A percentile compares a stretch with the other conserved stretches of the same genome.
These are phyloP conservation scores for Scaptomyza flava DNA, from an alignment of 2,888 invertebrate species.

Conservation along the genomic window DNA sequence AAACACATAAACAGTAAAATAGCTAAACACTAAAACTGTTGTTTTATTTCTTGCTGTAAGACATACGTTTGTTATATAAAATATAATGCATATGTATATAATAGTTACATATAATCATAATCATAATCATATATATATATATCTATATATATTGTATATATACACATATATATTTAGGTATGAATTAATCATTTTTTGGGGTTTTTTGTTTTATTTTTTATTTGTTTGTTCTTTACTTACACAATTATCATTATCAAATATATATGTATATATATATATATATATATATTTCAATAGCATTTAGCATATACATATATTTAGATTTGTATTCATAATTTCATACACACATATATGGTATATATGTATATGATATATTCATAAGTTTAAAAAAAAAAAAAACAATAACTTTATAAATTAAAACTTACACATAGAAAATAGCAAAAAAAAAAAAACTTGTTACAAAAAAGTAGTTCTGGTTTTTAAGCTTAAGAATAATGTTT, in stretches of 20 bases:
- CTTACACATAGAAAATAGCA: constrained; percentile 46
- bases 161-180: constrained; percentile 3
- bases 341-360: constrained; percentile 7
- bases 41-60: constrained; percentile 37
- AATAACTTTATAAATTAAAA: constrained; percentile 53
- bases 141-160: constrained; percentile 12
- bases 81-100: constrained; percentile 64
- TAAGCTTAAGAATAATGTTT: constrained; percentile 29
- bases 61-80: constrained; percentile 65
- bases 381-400: constrained; percentile 36
- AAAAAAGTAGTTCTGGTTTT: constrained; percentile 47
- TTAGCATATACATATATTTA: constrained; percentile 18
- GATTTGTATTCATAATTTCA: constrained; percentile 10
- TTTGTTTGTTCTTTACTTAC: constrained; percentile 31
- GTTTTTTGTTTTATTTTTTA: constrained; percentile 24
- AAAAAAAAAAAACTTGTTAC: constrained; percentile 47
- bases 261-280: constrained; percentile 57
- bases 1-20: constrained; percentile 65
- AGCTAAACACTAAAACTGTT: constrained; percentile 68
- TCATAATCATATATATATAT: constrained; percentile 25
- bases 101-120: constrained; percentile 36
- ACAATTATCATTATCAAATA: constrained; percentile 52
- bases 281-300: constrained; percentile 36
- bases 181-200: constrained; percentile 8
- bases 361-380: constrained; percentile 12